Conservation (phyloP, 2,888 invertebrate genomes). For the Onchidella celtica region DNA sequence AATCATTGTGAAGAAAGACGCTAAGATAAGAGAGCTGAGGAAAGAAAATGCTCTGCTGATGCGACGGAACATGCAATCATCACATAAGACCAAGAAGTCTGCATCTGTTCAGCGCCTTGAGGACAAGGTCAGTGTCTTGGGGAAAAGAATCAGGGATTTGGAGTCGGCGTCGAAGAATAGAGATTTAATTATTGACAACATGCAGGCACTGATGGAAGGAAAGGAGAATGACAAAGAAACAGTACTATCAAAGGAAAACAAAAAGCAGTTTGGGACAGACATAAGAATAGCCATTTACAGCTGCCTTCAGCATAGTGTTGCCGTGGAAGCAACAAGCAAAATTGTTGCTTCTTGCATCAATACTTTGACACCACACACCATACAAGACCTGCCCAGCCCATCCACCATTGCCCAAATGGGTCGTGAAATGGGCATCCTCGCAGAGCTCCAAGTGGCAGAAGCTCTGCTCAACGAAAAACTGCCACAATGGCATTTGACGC, state of each 20-base stretch:
- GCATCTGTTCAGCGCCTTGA: no score
- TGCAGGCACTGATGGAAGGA: background rate
- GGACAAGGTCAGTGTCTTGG: no score
- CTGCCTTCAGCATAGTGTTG: background rate
- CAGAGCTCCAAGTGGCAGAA: background rate
- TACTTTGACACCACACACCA: background rate
- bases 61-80: background rate
- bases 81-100: no score
- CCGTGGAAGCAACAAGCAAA: background rate
- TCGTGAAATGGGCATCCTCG: background rate
- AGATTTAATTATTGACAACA: background rate
- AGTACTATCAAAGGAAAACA: background rate
- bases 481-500: background rate
- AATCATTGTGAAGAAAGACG: no score
- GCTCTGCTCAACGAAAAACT: background rate
- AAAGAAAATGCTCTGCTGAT: background rate
- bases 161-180: background rate
- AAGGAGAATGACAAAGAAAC: background rate
- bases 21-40: conserved; percentile 2
- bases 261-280: background rate
- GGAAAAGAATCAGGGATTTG: background rate
- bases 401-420: background rate
- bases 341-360: background rate
- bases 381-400: background rate
- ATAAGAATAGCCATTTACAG: background rate